Base-by-base conservation (phyloP, 2,113 vertebrate species). In the Cromileptes altivelis region DNA sequence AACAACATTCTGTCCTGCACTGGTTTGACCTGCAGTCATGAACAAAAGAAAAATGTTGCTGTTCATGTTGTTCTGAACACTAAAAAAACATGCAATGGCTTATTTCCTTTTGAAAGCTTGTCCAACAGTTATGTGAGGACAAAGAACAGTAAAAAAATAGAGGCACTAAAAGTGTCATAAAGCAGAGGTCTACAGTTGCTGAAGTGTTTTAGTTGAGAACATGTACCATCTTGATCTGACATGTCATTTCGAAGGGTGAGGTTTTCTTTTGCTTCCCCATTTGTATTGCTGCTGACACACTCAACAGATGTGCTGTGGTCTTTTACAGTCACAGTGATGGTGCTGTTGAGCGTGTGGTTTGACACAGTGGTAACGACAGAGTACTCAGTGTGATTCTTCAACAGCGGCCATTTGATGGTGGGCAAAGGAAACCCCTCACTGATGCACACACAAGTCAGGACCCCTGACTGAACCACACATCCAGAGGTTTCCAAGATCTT, bases 381-480 rank as follows among this genome's bases (percentile, higher is more conserved):
- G 77, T 84, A 88, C 13, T 78, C 55, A 1, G 27, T 25, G 2
- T 53, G 42, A 33, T 81, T 68, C 40, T 17, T 18, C 49, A 89
- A 21, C 61, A 78, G 55, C 2, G 74, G 81, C 89, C 93, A 94
- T 37, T 3, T 63, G 21, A 94, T 83, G 53, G 75, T n/a, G 52
- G 90, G 90, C 37, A 82, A 52, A 49, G 89, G 89, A 57, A 75
- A 14, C 4, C 91, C 93, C 30, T 75, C 49, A 55, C 75, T 87
- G 49, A 91, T 18, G 18, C 92, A 94, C 65, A 81, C 30, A 70
- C 92, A 92, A 23, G 80, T 94, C 87, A 89, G 52, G 8, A 76
- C 49, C 18, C 30, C 55, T 0, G 78, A 80, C 21, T 49, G 56
- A 33, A 62, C 10, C 30, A 17, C 33, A 83, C 91, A 94, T 15